Evolutionary conservation across 2,113 vertebrate genomes (phyloP), one percentile per base, ranked within the genome.

Genomic region (Atherinomorus stipes): DNA sequence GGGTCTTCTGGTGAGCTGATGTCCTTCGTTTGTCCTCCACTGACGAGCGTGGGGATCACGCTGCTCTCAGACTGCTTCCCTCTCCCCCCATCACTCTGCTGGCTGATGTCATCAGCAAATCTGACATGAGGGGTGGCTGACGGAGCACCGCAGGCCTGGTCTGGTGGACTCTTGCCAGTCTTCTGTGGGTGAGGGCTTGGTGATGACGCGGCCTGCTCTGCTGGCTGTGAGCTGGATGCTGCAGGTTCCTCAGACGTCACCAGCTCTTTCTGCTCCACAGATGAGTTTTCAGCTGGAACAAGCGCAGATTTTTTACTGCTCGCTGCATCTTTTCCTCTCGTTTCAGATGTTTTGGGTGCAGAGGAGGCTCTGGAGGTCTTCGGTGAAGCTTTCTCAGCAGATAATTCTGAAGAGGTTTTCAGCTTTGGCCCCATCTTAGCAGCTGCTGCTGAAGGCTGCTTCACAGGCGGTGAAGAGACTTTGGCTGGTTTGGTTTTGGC

Each of bases 401-500:
- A 63, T 15, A 37, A 45, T 57, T 93, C 88, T 8, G 80, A 47
- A 19, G 45, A 25, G 68, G 61, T 87, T 81, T 92, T 94, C 4
- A 54, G 78, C 74, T 93, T 94, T 40, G 77, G 60, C 75, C 80
- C 86, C 16, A 80, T 77, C 80, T 92, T 94, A 71, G 84, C 72
- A 52, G 76, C 74, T 22, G 28, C 63, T 16, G 22, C 72, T 7
- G 81, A 64, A 5, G 82, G 44, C 11, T 81, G 90, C 86, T 81
- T 90, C 34, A 67, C 28, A 44, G 85, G 85, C 80, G 92, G 92
- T n/a, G 90, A 26, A 49, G 75, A 65, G 67, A 90, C 23, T 64
- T 89, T 92, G 51, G 52, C 72, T 66, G 84, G 44, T 94, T 96
- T 85, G 25, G 86, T 34, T 90, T 96, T 97, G 73, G 88, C 67